These are phyloP conservation scores for Glandiceps talaboti DNA, from an alignment of 53 echinoderm and acorn worm genomes.

Conservation along the genomic window DNA sequence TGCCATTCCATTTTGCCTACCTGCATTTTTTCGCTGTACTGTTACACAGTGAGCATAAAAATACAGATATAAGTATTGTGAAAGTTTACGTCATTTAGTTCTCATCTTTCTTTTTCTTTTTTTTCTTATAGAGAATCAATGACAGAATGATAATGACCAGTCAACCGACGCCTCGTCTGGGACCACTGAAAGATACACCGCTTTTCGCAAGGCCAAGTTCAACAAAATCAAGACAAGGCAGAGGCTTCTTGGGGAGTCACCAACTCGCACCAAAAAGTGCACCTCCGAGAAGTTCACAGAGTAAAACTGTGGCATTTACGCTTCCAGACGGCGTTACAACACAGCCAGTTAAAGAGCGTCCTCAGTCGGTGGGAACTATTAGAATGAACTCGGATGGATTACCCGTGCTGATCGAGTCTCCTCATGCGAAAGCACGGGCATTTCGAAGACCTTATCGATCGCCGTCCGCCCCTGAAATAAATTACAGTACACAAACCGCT, in stretches of 20 bases:
- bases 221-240: neutral
- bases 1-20: too few relatives aligned
- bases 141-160: neutral
- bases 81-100: too few relatives aligned
- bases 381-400: neutral
- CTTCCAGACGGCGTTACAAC: neutral
- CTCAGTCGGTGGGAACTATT: neutral
- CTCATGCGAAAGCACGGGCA: neutral
- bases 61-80: too few relatives aligned
- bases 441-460: neutral
- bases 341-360: neutral
- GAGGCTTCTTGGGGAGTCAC: too few relatives aligned
- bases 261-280: too few relatives aligned
- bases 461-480: neutral
- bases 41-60: too few relatives aligned
- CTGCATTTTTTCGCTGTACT: too few relatives aligned
- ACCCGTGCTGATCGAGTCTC: neutral
- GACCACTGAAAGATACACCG: neutral
- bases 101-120: too few relatives aligned
- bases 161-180: neutral
- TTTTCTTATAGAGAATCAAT: neutral
- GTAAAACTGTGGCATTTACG: neutral
- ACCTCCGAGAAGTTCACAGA: neutral
- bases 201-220: neutral
- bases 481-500: neutral